Conservation (phyloP, 1,140 invertebrate species). For the Teleopsis dalmanni region DNA sequence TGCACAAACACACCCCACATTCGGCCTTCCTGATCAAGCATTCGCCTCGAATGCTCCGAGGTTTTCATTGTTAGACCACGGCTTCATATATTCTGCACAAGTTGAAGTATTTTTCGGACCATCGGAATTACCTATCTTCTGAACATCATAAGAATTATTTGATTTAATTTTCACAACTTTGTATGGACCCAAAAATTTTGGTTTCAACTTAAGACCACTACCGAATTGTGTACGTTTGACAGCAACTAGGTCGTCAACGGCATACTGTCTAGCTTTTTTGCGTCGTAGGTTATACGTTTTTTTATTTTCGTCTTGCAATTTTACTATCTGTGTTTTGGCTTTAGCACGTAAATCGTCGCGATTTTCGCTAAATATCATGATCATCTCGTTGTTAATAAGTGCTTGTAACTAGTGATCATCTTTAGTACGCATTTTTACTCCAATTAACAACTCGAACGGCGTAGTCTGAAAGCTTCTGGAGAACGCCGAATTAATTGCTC, state of each 20-base stretch:
- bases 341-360: constrained; percentile 7
- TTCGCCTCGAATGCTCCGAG: not conserved
- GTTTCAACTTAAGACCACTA: constrained; percentile 30
- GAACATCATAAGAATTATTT: constrained; percentile 21
- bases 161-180: constrained; percentile 16
- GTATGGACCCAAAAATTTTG: constrained; percentile 42
- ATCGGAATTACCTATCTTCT: constrained; percentile 8
- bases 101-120: not conserved
- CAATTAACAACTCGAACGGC: constrained; percentile 36
- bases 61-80: not conserved
- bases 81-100: not conserved
- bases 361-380: constrained; percentile 14
- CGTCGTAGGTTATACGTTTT: constrained; percentile 18
- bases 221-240: constrained; percentile 40
- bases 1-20: not conserved
- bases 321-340: constrained; percentile 24
- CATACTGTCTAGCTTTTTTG: constrained; percentile 19
- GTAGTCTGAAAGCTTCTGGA: constrained; percentile 31
- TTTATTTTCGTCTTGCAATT: constrained; percentile 37
- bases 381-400: constrained; percentile 27
- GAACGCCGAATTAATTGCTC: constrained; percentile 29
- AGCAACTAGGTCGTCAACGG: constrained; percentile 29
- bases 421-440: constrained; percentile 25
- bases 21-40: constrained; percentile 1
- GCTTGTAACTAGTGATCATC: constrained; percentile 20